Evolutionary conservation across 2,113 vertebrate genomes (phyloP).

Genomic region (Gasterosteus aculeatus): DNA sequence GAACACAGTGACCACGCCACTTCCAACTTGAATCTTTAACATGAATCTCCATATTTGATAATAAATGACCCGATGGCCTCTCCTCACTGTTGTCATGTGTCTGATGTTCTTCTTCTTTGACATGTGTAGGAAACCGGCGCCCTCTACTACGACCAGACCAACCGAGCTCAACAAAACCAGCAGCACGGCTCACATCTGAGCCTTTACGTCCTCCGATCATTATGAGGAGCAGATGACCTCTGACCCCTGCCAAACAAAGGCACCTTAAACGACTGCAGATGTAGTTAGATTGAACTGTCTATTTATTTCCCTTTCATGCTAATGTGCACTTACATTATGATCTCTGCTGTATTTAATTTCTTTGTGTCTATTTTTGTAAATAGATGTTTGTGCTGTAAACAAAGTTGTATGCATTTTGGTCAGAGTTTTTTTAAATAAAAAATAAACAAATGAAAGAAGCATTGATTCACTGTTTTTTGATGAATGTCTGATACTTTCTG

Average conservation of each 20-base stretch:
- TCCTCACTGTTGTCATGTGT: neutral
- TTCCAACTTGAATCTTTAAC: neutral
- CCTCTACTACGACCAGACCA: neutral
- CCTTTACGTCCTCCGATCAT: neutral
- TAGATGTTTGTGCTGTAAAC: neutral
- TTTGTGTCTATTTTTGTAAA: neutral
- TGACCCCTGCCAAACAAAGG: neutral
- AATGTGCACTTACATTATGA: neutral
- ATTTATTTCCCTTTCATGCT: conserved; percentile 46
- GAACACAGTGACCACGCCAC: too few species aligned
- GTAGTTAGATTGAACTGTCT: conserved; percentile 5
- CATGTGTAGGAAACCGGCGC: neutral
- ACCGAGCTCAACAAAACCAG: neutral
- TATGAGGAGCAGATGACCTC: neutral
- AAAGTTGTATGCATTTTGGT: neutral
- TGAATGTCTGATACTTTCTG: neutral
- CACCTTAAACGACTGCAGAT: conserved; percentile 12
- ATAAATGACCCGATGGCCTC: neutral
- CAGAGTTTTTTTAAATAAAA: conserved; percentile 15
- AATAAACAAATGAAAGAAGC: neutral
- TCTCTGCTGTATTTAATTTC: neutral
- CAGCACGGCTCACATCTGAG: conserved; percentile 6
- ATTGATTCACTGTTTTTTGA: neutral
- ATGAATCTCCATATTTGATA: neutral
- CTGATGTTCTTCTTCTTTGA: conserved; percentile 27